These are phyloP conservation scores for Uropetala carovei DNA, from an alignment of 2,888 invertebrate genomes.

Conservation along the genomic window DNA sequence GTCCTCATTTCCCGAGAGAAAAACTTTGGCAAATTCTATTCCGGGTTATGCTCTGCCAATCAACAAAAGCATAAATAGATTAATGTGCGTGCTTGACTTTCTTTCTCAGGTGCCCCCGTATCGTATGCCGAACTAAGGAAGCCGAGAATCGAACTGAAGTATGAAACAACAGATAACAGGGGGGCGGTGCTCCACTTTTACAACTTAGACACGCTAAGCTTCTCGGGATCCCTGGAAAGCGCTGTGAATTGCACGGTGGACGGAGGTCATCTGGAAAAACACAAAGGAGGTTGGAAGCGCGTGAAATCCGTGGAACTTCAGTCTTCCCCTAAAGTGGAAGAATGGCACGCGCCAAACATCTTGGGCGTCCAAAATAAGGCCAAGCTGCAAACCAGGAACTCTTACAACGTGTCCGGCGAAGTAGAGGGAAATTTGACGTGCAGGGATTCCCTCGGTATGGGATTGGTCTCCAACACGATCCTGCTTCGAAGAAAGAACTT, in stretches of 20 bases:
- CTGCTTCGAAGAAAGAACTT: background rate
- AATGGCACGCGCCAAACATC: background rate
- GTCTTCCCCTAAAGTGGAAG: background rate
- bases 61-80: too few species aligned
- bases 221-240: background rate
- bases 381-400: slow-evolving; percentile 9
- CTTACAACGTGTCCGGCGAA: background rate
- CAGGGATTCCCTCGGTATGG: background rate
- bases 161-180: background rate
- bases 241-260: background rate
- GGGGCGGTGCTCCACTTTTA: slow-evolving; percentile 15
- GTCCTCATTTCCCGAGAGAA: too few species aligned
- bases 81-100: too few species aligned
- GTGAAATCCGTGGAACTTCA: background rate
- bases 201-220: slow-evolving; percentile 2
- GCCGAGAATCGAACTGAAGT: background rate
- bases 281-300: background rate
- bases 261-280: background rate
- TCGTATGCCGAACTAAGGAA: background rate
- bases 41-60: too few species aligned
- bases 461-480: slow-evolving; percentile 12
- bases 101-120: too few species aligned
- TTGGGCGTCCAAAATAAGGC: background rate
- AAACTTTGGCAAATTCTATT: too few species aligned
- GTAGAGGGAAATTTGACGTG: slow-evolving; percentile 53